phyloP scores from a whole-genome alignment of 2,888 invertebrate genomes.

The Brassicogethes aeneus region DNA sequence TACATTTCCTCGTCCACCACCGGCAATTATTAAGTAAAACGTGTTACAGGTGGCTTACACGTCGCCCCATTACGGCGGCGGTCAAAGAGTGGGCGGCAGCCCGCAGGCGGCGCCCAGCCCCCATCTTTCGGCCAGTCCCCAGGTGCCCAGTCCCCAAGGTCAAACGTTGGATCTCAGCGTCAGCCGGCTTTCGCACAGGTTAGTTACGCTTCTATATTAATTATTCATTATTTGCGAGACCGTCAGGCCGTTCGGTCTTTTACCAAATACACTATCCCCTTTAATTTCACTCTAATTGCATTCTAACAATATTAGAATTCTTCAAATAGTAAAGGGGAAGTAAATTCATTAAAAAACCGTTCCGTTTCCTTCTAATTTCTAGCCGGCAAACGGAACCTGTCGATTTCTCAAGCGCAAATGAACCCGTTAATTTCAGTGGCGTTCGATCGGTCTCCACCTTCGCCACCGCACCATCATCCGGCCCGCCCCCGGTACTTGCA shows the following conservation, averaged over 20 bases:
- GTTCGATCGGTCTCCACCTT: constrained; percentile 46
- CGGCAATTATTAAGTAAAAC: no score
- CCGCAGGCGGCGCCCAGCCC: constrained; percentile 82
- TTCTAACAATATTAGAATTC: no score
- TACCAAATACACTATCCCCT: no score
- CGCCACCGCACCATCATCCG: constrained; percentile 19
- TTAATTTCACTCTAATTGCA: no score
- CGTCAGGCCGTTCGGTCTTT: constrained; percentile 6
- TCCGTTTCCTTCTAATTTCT: no score
- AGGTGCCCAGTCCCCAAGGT: constrained; percentile 86
- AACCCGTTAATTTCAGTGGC: constrained; percentile 54
- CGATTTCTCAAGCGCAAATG: constrained; percentile 58
- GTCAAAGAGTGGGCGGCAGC: constrained; percentile 64
- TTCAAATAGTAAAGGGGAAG: no score
- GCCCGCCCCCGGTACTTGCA: constrained; percentile 30
- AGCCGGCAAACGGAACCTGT: constrained; percentile 60
- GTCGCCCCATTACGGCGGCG: constrained; percentile 66
- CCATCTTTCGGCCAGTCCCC: constrained; percentile 74
- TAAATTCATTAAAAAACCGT: no score
- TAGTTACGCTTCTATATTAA: constrained; percentile 16
- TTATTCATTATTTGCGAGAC: constrained; percentile 4
- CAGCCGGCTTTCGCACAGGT: constrained; percentile 80
- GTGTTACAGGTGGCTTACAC: constrained; percentile 60
- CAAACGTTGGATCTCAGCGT: constrained; percentile 86
- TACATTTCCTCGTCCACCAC: no score